Conservation (phyloP, 1,140 invertebrate species). For the Calliphora vicina region DNA sequence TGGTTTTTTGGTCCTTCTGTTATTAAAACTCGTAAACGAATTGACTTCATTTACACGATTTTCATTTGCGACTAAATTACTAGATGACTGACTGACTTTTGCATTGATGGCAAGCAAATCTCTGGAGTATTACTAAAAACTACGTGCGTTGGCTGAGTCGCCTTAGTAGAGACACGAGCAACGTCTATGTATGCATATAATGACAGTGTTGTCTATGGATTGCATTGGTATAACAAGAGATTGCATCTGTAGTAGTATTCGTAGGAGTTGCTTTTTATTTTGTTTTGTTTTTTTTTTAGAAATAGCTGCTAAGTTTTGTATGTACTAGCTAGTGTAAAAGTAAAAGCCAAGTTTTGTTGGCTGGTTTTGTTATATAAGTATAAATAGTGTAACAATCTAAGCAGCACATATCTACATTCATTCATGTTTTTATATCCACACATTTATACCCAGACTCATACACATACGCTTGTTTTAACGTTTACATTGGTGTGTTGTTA, state of each 20-base stretch:
- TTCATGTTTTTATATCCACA: not conserved
- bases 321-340: no score
- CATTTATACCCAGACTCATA: not conserved
- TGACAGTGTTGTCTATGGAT: not conserved
- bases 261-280: not conserved
- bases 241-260: not conserved
- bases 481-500: slow-evolving; percentile 19
- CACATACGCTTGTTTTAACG: not conserved
- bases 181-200: not conserved
- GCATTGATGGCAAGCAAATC: slow-evolving; percentile 10
- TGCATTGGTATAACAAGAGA: not conserved
- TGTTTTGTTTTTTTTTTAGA: not conserved
- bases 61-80: slow-evolving; percentile 31
- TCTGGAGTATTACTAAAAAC: slow-evolving; percentile 12
- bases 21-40: slow-evolving; percentile 29
- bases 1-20: slow-evolving; percentile 19
- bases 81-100: slow-evolving; percentile 18
- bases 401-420: not conserved
- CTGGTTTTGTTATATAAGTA: not conserved
- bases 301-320: not conserved
- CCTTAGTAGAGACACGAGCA: not conserved
- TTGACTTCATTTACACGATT: slow-evolving; percentile 33
- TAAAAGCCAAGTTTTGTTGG: slow-evolving; percentile 6
- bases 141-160: slow-evolving; percentile 14
- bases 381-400: not conserved